Percentiles rank a stretch among this genome's conserved stretches.
These are phyloP conservation scores for Acanthisitta chloris DNA, from an alignment of 2,113 vertebrate species.

Conservation along the genomic window DNA sequence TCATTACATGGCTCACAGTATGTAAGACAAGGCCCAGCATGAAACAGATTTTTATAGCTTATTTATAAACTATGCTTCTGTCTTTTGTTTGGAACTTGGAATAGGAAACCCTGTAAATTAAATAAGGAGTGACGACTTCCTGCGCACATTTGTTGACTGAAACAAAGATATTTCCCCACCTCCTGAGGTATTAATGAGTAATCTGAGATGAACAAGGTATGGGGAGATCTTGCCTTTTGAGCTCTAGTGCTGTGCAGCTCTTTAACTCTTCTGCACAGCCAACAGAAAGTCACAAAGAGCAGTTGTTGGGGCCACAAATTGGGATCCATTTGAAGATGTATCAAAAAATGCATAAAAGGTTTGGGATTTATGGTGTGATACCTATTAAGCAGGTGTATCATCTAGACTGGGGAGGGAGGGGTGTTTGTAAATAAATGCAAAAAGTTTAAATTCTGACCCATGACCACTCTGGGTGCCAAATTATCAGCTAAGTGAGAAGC, in stretches of 20 bases:
- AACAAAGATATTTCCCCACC: not conserved
- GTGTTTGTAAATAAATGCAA: conserved; percentile 33
- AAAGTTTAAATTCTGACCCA: not conserved
- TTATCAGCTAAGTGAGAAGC: not conserved
- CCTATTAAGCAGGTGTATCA: not conserved
- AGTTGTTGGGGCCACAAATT: not conserved
- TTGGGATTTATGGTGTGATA: not conserved
- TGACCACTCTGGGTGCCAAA: not conserved
- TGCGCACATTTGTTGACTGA: not conserved
- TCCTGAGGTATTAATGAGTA: not conserved
- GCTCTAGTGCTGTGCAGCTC: not conserved
- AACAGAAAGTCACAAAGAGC: not conserved
- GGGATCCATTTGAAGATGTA: not conserved
- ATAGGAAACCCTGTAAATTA: conserved; percentile 6
- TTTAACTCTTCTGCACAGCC: not conserved
- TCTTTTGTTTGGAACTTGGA: not conserved
- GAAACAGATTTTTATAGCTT: conserved; percentile 9
- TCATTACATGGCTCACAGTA: not conserved
- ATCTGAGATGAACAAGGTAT: not conserved
- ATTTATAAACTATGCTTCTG: not conserved
- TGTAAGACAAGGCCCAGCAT: conserved; percentile 18
- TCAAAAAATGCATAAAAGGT: not conserved
- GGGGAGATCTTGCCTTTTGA: not conserved
- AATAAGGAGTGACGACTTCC: conserved; percentile 2
- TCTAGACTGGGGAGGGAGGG: not conserved